These are phyloP conservation scores for Enoplosus armatus DNA, from an alignment of 2,797 vertebrate genomes.

Conservation along the genomic window DNA sequence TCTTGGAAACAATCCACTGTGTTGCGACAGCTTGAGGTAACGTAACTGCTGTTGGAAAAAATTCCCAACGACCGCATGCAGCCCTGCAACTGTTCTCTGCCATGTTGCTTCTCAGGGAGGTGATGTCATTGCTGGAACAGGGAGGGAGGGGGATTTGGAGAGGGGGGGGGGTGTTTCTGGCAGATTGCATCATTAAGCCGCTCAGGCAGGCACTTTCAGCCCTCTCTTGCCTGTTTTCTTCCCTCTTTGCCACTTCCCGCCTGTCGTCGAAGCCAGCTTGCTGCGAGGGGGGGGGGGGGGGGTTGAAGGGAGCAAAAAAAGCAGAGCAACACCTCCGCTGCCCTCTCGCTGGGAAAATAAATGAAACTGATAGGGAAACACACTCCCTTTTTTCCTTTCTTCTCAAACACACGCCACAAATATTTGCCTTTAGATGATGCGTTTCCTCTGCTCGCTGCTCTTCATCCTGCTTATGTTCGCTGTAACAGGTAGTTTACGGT, in stretches of 20 bases:
- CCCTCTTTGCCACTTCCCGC: slow-evolving; percentile 24
- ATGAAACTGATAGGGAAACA: slow-evolving; percentile 38
- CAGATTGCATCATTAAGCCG: slow-evolving; percentile 75
- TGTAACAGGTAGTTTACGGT: slow-evolving; percentile 13
- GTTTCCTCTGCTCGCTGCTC: slow-evolving; percentile 26
- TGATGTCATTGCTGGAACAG: slow-evolving; percentile 72
- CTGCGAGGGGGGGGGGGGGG: background rate
- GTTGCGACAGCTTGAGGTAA: slow-evolving; percentile 35
- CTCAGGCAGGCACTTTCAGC: slow-evolving; percentile 64
- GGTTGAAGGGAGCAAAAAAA: background rate
- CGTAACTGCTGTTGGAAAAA: slow-evolving; percentile 46
- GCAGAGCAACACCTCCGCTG: background rate
- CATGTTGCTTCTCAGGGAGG: slow-evolving; percentile 59
- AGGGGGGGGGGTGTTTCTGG: slow-evolving; percentile 48
- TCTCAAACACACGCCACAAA: slow-evolving; percentile 29
- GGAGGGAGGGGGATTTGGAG: slow-evolving; percentile 4
- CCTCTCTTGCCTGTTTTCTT: slow-evolving; percentile 27
- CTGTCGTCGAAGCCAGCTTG: slow-evolving; percentile 16
- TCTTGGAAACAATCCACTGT: background rate
- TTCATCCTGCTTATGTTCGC: background rate
- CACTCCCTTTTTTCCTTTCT: background rate
- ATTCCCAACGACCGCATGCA: slow-evolving; percentile 18
- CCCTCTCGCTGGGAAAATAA: slow-evolving; percentile 16
- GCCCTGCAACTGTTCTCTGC: slow-evolving; percentile 54
- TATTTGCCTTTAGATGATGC: slow-evolving; percentile 24